Evolutionary conservation across 2,888 invertebrate genomes (phyloP).

Genomic region (Lathronympha strigana): DNA sequence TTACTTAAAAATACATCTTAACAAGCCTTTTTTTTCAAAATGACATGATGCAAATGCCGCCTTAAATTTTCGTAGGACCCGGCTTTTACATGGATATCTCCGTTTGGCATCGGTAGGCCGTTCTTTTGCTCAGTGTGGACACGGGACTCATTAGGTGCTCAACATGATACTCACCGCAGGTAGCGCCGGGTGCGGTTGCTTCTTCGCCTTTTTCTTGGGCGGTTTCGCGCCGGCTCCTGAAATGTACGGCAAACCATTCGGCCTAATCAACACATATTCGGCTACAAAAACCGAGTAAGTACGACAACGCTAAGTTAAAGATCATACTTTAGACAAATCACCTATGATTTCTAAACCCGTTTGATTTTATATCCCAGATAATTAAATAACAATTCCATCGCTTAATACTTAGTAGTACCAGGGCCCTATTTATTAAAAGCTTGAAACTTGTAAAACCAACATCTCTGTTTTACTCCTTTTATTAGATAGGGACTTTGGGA

Average conservation of each 20-base stretch:
- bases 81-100: not conserved
- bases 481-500: no score
- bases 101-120: not conserved
- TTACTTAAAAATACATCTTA: no score
- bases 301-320: conserved; percentile 34
- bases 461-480: no score
- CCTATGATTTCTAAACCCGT: not conserved
- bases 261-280: conserved; percentile 9
- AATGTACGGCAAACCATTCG: conserved; percentile 49
- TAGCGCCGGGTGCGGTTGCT: conserved; percentile 62
- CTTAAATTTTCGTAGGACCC: no score
- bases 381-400: no score
- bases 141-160: not conserved
- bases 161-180: conserved; percentile 72
- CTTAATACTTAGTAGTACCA: no score
- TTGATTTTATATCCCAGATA: no score
- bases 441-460: no score
- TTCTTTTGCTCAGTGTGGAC: not conserved
- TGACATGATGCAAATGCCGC: no score
- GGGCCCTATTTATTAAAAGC: no score
- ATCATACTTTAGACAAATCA: not conserved
- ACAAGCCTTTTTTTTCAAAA: no score
- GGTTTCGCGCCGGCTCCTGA: conserved; percentile 71
- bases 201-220: conserved; percentile 77
- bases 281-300: conserved; percentile 7